phyloP scores from a whole-genome alignment of 2,797 vertebrate genomes.

The Acanthornis magna region DNA sequence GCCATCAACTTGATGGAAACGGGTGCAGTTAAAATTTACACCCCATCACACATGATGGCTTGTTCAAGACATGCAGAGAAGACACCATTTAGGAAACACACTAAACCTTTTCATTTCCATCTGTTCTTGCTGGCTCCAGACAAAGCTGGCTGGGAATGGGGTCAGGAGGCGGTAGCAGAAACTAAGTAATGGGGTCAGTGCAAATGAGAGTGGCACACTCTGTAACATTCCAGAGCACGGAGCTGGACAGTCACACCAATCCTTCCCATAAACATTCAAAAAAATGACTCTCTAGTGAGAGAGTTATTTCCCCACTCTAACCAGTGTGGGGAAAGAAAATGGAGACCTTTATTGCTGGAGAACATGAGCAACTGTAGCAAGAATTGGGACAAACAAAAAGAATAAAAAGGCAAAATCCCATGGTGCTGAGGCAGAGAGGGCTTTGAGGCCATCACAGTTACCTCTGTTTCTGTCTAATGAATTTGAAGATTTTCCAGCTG shows the following conservation, averaged over 20 bases:
- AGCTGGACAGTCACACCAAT: background rate
- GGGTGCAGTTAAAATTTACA: background rate
- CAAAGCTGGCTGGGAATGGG: background rate
- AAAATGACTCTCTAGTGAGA: background rate
- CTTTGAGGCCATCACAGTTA: background rate
- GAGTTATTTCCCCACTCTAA: no score
- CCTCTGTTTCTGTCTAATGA: background rate
- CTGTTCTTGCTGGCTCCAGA: background rate
- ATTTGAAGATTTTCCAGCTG: background rate
- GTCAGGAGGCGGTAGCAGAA: background rate
- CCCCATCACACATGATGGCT: background rate
- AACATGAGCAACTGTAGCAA: background rate
- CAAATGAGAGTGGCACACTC: background rate
- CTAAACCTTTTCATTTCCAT: background rate
- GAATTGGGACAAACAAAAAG: background rate
- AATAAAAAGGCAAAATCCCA: background rate
- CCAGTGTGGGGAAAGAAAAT: background rate
- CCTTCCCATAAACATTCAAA: background rate
- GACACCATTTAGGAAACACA: background rate
- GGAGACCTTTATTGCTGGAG: background rate
- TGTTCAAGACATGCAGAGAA: background rate
- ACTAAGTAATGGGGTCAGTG: background rate
- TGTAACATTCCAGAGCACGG: background rate
- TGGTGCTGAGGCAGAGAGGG: background rate
- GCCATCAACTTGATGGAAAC: background rate